Conservation (phyloP, 2,113 vertebrate genomes). For the Rhea americana region DNA sequence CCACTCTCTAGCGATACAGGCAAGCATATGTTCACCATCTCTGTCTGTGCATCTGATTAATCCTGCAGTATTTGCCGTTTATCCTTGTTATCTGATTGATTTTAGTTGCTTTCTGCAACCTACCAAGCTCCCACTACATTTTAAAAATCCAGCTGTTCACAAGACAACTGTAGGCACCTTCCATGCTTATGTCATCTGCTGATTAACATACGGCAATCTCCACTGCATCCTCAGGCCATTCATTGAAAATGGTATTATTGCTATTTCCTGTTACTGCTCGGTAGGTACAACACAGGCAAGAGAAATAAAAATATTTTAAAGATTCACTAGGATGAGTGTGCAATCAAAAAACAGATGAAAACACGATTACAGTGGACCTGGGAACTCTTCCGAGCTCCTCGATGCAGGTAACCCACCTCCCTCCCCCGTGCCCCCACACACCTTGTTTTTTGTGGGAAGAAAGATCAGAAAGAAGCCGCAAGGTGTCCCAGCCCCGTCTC, state of each 20-base stretch:
- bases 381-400: neutral
- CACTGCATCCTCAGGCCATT: neutral
- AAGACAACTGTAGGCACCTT: neutral
- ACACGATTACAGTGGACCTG: neutral
- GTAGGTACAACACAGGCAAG: neutral
- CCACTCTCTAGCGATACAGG: neutral
- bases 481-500: neutral
- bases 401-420: neutral
- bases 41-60: neutral
- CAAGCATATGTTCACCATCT: neutral
- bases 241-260: neutral
- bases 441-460: slow-evolving; percentile 35
- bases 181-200: neutral
- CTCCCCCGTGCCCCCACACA: neutral
- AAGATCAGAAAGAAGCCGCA: slow-evolving; percentile 19
- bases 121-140: neutral
- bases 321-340: neutral
- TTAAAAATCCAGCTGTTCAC: neutral
- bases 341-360: neutral
- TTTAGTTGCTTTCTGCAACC: slow-evolving; percentile 2
- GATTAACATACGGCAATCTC: neutral
- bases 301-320: neutral
- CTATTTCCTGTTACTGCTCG: neutral
- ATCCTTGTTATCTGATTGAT: neutral
- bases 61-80: neutral